Evolutionary conservation across 2,113 vertebrate genomes (phyloP).

Genomic region (Lamprotornis superbus): DNA sequence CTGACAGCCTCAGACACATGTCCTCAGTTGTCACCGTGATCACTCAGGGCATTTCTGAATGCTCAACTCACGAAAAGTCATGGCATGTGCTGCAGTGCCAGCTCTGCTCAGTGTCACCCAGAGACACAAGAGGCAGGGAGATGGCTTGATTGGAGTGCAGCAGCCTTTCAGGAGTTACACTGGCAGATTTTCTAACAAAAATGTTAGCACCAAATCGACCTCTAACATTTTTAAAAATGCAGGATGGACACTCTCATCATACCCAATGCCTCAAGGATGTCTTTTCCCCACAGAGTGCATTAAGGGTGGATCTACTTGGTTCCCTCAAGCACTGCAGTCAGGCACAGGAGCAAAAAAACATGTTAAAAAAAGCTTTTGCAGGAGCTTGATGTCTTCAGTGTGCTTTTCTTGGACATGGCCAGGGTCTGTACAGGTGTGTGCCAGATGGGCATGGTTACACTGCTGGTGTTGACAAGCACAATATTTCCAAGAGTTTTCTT

Average conservation of each 20-base stretch:
- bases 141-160: neutral
- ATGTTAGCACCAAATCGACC: accelerated
- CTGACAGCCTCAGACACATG: conserved; percentile 23
- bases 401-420: conserved; percentile 25
- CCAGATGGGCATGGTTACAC: conserved; percentile 49
- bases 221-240: neutral
- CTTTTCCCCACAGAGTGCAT: neutral
- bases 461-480: conserved; percentile 33
- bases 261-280: neutral
- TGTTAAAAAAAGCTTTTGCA: neutral
- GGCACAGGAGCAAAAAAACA: conserved; percentile 2
- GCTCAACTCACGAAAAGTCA: neutral
- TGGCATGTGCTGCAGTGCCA: neutral
- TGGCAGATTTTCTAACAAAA: neutral
- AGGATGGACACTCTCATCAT: neutral
- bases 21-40: neutral
- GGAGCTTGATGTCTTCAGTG: neutral
- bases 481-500: conserved; percentile 30
- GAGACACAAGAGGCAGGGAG: neutral
- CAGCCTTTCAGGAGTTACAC: neutral
- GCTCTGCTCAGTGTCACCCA: neutral
- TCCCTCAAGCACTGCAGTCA: neutral
- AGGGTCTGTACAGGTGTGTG: conserved; percentile 59
- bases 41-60: neutral
- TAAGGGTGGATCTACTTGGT: neutral